A percentile compares a stretch with the other conserved stretches of the same genome.
Evolutionary conservation across 2,888 invertebrate genomes (phyloP).

Genomic region (Bembecia ichneumoniformis): DNA sequence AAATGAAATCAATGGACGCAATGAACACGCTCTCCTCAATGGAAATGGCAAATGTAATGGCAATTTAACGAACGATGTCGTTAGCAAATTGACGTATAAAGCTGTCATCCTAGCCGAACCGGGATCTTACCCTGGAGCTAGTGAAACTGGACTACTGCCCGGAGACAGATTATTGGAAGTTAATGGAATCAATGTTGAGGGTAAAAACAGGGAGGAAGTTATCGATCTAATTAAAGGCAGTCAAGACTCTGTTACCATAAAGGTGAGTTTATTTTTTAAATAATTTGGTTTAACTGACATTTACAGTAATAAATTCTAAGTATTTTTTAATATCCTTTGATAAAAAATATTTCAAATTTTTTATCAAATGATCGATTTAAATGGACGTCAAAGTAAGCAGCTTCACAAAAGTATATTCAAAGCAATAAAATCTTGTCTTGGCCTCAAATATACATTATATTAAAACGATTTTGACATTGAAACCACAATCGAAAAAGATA

Average conservation of each 20-base stretch:
- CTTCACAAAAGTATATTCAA: too few species aligned
- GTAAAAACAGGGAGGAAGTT: slow-evolving; percentile 89
- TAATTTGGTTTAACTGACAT: too few species aligned
- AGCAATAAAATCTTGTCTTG: too few species aligned
- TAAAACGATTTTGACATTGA: too few species aligned
- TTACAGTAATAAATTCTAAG: too few species aligned
- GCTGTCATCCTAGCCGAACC: slow-evolving; percentile 94
- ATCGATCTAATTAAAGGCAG: slow-evolving; percentile 94
- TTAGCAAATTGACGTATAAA: slow-evolving; percentile 71
- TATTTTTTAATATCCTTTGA: too few species aligned
- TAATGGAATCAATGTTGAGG: slow-evolving; percentile 88
- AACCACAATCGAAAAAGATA: too few species aligned
- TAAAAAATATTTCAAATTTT: too few species aligned
- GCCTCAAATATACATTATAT: too few species aligned
- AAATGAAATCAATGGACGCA: slow-evolving; percentile 40
- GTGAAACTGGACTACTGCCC: slow-evolving; percentile 90
- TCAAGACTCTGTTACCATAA: slow-evolving; percentile 84
- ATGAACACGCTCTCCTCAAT: slow-evolving; percentile 41
- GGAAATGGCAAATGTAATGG: slow-evolving; percentile 53
- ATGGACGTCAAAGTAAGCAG: too few species aligned
- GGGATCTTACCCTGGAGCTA: slow-evolving; percentile 81
- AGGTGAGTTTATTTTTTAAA: slow-evolving; percentile 71
- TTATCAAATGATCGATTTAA: too few species aligned
- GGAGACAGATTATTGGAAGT: slow-evolving; percentile 95
- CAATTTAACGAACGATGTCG: slow-evolving; percentile 31